These are phyloP conservation scores for Girardinus metallicus DNA, from an alignment of 2,797 vertebrate genomes.

Conservation along the genomic window DNA sequence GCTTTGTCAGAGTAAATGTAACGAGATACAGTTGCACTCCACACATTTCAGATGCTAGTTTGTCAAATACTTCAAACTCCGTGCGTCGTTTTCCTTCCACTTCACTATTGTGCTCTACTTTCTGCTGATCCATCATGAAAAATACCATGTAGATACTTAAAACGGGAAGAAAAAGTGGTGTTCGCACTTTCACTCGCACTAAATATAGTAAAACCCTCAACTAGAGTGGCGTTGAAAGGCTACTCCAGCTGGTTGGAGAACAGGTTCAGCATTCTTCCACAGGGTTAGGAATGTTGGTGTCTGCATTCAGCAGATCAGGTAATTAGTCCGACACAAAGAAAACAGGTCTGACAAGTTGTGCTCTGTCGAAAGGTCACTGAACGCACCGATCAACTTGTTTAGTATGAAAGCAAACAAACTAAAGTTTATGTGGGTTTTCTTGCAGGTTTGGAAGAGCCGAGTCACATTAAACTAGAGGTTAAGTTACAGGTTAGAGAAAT, in stretches of 20 bases:
- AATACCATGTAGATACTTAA: background rate
- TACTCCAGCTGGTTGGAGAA: background rate
- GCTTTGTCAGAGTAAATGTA: background rate
- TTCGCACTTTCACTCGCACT: background rate
- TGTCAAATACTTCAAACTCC: background rate
- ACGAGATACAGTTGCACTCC: background rate
- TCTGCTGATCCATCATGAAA: background rate
- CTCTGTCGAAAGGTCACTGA: slow-evolving; percentile 1
- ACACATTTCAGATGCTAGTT: background rate
- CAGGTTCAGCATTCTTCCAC: background rate
- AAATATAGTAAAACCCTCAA: background rate
- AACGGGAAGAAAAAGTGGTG: background rate
- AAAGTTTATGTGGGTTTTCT: background rate
- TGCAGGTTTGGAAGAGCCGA: background rate
- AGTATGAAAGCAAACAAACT: slow-evolving; percentile 2
- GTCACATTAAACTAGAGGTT: background rate
- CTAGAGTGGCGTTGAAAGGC: background rate
- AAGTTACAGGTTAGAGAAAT: background rate
- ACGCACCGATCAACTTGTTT: background rate
- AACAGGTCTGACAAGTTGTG: background rate
- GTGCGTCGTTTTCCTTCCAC: background rate
- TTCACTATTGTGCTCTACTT: background rate
- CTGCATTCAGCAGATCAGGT: background rate
- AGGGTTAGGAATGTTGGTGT: background rate
- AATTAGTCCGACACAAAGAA: background rate